Evolutionary conservation across 2,797 vertebrate species (phyloP).

Genomic region (Streptopelia turtur): DNA sequence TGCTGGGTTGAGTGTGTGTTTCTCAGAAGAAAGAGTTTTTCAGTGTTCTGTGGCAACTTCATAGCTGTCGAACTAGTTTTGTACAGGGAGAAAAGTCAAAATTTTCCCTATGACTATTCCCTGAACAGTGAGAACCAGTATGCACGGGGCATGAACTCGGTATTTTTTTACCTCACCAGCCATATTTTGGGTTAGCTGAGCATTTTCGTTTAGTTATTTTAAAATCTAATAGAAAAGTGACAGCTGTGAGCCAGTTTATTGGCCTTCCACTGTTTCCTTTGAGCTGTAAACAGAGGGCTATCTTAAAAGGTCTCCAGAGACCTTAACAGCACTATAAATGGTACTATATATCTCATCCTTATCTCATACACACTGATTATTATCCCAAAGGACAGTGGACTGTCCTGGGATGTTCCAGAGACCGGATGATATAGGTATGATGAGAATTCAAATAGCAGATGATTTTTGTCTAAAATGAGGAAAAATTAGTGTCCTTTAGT

Average conservation of each 20-base stretch:
- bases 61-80: background rate
- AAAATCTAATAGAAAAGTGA: background rate
- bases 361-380: background rate
- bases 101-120: background rate
- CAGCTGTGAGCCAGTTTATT: background rate
- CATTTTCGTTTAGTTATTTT: background rate
- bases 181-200: background rate
- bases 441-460: background rate
- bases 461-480: background rate
- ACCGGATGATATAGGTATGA: background rate
- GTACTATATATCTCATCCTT: background rate
- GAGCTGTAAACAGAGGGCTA: background rate
- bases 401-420: background rate
- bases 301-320: background rate
- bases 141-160: background rate
- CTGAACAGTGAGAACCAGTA: background rate
- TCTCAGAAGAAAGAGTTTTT: background rate
- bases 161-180: background rate
- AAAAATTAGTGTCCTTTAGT: background rate
- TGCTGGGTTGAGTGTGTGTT: background rate
- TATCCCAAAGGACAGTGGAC: background rate
- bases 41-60: background rate
- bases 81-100: background rate
- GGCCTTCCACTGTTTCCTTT: background rate
- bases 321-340: background rate